These are phyloP conservation scores for Diplogasteroides magnus DNA, from an alignment of 1,140 invertebrate genomes.

Conservation along the genomic window DNA sequence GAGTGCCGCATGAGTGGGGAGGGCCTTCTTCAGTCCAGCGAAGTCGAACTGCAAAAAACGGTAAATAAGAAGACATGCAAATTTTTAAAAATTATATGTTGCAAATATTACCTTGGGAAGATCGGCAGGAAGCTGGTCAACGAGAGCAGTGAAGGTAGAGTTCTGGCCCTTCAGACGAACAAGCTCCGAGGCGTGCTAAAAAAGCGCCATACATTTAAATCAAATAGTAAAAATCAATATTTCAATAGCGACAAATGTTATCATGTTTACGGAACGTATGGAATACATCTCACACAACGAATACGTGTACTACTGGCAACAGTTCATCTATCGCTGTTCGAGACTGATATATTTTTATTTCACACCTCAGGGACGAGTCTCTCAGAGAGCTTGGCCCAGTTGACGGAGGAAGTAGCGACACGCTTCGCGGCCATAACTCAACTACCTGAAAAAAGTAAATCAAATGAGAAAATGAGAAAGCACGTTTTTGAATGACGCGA, in stretches of 20 bases:
- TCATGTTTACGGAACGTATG: too few species aligned
- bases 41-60: constrained; percentile 40
- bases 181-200: constrained; percentile 43
- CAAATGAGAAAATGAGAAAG: too few species aligned
- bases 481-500: too few species aligned
- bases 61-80: background rate
- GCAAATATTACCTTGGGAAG: constrained; percentile 39
- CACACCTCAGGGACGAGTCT: background rate
- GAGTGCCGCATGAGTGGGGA: constrained; percentile 45
- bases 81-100: background rate
- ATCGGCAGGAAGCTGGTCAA: constrained; percentile 46
- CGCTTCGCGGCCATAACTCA: constrained; percentile 50
- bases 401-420: constrained; percentile 49
- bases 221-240: constrained; percentile 12
- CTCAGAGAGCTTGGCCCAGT: constrained; percentile 50
- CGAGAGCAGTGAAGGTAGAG: constrained; percentile 37
- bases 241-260: constrained; percentile 6
- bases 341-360: background rate
- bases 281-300: too few species aligned
- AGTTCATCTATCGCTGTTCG: too few species aligned
- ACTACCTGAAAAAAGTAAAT: constrained; percentile 33
- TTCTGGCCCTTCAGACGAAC: constrained; percentile 46
- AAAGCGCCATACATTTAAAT: background rate
- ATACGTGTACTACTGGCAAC: too few species aligned
- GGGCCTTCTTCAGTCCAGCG: constrained; percentile 50